These are phyloP conservation scores for Phortica variegata DNA, from an alignment of 1,140 invertebrate genomes.

Conservation along the genomic window DNA sequence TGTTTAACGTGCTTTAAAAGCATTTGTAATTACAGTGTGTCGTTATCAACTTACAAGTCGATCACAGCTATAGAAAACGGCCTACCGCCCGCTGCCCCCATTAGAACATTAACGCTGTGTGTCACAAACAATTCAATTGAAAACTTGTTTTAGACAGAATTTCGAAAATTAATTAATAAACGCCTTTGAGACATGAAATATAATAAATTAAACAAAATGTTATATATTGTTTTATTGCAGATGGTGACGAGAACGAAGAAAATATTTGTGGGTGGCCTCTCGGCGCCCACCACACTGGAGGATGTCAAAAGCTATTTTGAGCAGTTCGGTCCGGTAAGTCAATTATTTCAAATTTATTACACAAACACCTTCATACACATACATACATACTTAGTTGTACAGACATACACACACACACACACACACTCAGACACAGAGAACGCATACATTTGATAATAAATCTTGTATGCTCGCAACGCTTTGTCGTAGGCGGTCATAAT, in stretches of 20 bases:
- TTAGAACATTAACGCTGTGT: too few species aligned
- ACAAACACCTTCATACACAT: not conserved
- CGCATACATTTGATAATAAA: not conserved
- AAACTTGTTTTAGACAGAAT: too few species aligned
- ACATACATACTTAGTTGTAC: not conserved
- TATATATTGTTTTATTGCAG: constrained; percentile 70
- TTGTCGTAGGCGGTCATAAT: not conserved
- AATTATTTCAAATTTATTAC: not conserved
- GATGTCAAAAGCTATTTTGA: constrained; percentile 99
- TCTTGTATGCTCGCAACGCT: not conserved
- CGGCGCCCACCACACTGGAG: constrained; percentile 97
- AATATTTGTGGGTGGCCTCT: constrained; percentile 99
- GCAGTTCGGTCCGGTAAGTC: constrained; percentile 98
- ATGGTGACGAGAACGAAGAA: constrained; percentile 99
- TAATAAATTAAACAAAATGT: not conserved
- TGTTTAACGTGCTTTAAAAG: too few species aligned
- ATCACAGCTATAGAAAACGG: too few species aligned
- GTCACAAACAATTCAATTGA: too few species aligned
- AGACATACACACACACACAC: not conserved
- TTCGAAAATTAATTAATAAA: too few species aligned
- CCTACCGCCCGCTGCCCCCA: too few species aligned
- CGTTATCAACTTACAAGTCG: too few species aligned
- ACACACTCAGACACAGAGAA: not conserved
- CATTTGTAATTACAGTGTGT: too few species aligned
- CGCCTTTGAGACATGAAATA: too few species aligned